These are phyloP conservation scores for Dendrocincla tyrannina DNA, from an alignment of 2,797 vertebrate genomes.

Conservation along the genomic window DNA sequence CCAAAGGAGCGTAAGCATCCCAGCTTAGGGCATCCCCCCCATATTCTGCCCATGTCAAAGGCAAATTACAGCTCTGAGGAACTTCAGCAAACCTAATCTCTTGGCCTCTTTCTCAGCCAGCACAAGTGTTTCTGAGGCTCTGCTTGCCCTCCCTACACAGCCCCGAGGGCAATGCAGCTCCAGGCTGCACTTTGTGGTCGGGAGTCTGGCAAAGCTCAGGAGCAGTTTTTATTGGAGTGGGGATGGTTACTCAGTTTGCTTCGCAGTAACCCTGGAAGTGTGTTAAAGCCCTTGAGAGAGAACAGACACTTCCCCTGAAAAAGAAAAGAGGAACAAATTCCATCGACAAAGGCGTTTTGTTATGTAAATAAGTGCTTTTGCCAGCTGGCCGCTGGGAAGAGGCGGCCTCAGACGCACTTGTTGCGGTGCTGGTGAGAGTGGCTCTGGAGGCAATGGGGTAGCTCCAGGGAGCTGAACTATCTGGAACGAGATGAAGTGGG, in stretches of 20 bases:
- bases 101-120: background rate
- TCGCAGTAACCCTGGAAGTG: background rate
- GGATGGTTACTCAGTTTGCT: background rate
- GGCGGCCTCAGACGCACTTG: background rate
- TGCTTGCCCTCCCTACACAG: background rate
- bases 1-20: fast-evolving
- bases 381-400: background rate
- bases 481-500: background rate
- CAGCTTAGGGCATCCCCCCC: background rate
- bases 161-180: background rate
- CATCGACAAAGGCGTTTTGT: background rate
- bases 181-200: background rate
- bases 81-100: background rate
- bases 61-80: background rate
- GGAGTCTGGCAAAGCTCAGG: background rate
- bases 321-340: background rate
- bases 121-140: background rate
- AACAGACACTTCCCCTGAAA: background rate
- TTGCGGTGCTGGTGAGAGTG: background rate
- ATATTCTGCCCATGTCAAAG: fast-evolving
- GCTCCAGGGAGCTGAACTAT: background rate
- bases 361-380: background rate
- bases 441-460: background rate
- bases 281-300: background rate
- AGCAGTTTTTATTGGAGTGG: background rate